Conservation (phyloP, 2,888 invertebrate genomes). For the Microplitis deprimator region DNA sequence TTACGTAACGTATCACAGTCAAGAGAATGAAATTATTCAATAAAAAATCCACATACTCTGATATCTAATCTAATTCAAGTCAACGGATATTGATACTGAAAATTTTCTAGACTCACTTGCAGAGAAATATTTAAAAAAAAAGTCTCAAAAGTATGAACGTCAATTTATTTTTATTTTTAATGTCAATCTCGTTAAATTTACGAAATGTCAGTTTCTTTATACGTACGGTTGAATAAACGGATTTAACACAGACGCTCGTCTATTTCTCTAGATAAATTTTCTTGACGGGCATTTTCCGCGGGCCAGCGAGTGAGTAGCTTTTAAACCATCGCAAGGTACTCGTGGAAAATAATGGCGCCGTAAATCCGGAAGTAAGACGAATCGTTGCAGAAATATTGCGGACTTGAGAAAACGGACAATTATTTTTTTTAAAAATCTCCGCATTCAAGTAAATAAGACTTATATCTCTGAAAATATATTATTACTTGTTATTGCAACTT, state of each 20-base stretch:
- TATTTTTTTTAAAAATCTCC: constrained; percentile 38
- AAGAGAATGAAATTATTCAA: neutral
- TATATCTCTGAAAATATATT: too few relatives aligned
- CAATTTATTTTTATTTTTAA: neutral
- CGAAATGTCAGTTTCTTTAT: neutral
- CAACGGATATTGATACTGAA: neutral
- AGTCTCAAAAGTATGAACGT: too few relatives aligned
- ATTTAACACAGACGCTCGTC: constrained; percentile 6
- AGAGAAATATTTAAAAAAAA: neutral
- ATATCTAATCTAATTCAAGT: neutral
- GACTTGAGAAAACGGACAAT: constrained; percentile 34
- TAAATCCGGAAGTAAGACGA: constrained; percentile 45
- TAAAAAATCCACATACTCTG: neutral
- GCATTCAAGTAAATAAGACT: constrained; percentile 6
- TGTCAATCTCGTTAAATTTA: neutral
- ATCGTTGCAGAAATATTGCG: constrained; percentile 46
- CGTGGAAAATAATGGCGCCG: constrained; percentile 43
- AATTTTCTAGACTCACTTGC: neutral
- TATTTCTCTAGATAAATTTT: constrained; percentile 23
- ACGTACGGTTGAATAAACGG: neutral
- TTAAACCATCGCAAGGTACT: constrained; percentile 40
- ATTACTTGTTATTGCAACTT: too few relatives aligned
- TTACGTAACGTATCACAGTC: neutral
- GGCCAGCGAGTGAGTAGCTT: constrained; percentile 40
- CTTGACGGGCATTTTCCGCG: constrained; percentile 37